Evolutionary conservation across 2,888 invertebrate genomes (phyloP).

Genomic region (Lepidocyrtinus sp.): DNA sequence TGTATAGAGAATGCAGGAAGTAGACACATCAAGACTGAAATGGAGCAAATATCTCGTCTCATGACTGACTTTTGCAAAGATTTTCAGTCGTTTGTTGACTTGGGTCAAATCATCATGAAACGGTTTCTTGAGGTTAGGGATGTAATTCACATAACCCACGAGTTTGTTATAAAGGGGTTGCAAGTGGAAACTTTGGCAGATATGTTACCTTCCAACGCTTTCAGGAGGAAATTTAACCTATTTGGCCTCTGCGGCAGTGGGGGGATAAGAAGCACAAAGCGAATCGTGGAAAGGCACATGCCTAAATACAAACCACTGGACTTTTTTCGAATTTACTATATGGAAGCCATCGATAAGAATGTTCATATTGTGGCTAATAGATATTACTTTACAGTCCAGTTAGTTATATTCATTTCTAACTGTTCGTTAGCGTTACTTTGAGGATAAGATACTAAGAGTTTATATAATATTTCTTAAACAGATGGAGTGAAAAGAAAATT

Average conservation of each 20-base stretch:
- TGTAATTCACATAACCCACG: conserved; percentile 30
- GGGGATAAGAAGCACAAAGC: not conserved
- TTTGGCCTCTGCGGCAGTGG: not conserved
- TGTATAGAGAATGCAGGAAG: conserved; percentile 31
- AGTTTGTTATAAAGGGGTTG: conserved; percentile 21
- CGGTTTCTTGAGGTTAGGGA: conserved; percentile 42
- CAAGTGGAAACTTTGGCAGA: conserved; percentile 20
- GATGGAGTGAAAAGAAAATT: not conserved
- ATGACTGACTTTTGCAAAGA: conserved; percentile 45
- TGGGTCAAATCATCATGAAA: conserved; percentile 37
- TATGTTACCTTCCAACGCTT: conserved; percentile 33
- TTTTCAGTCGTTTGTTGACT: conserved; percentile 40
- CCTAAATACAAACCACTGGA: conserved; percentile 39
- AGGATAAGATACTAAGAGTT: too few relatives aligned
- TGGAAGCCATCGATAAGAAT: conserved; percentile 3
- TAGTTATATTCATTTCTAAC: too few relatives aligned
- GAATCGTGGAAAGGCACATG: not conserved
- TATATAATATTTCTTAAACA: too few relatives aligned
- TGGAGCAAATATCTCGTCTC: conserved; percentile 27
- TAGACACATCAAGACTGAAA: conserved; percentile 13
- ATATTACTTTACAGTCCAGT: conserved; percentile 20
- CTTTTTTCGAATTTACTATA: conserved; percentile 40
- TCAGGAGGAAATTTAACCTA: conserved; percentile 9
- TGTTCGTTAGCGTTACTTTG: too few relatives aligned
- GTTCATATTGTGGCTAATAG: conserved; percentile 12